Percentiles rank a stretch among this genome's conserved stretches.
Evolutionary conservation across 2,797 vertebrate species (phyloP).

Genomic region (Malacoraja senta): DNA sequence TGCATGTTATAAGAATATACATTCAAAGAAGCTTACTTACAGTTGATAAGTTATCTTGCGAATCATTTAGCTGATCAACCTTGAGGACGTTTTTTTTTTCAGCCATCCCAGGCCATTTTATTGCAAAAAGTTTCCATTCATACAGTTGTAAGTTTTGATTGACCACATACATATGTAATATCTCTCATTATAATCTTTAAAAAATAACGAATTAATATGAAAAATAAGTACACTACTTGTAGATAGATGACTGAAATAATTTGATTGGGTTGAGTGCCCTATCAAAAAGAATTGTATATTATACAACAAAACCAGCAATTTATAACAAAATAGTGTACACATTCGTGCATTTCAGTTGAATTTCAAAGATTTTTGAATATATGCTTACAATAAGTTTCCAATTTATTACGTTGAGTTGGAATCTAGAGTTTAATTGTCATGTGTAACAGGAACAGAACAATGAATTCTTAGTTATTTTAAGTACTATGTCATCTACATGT

Average conservation of each 20-base stretch:
- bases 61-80: too few relatives aligned
- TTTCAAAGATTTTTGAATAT: background rate
- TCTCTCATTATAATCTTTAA: background rate
- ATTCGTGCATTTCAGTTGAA: background rate
- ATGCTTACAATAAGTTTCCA: background rate
- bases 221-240: background rate
- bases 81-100: too few relatives aligned
- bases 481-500: background rate
- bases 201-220: background rate
- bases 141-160: too few relatives aligned
- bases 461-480: background rate
- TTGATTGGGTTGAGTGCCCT: background rate
- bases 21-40: too few relatives aligned
- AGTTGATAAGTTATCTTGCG: too few relatives aligned
- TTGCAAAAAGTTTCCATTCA: too few relatives aligned
- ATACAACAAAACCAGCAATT: background rate
- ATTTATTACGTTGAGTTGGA: background rate
- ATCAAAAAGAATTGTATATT: background rate
- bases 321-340: background rate
- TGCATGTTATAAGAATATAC: too few relatives aligned
- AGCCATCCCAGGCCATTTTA: too few relatives aligned
- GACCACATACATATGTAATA: background rate
- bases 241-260: too few relatives aligned
- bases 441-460: too few relatives aligned
- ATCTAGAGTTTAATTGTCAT: too few relatives aligned